These are phyloP conservation scores for Kryptopterus vitreolus DNA, from an alignment of 2,797 vertebrate species.

Conservation along the genomic window DNA sequence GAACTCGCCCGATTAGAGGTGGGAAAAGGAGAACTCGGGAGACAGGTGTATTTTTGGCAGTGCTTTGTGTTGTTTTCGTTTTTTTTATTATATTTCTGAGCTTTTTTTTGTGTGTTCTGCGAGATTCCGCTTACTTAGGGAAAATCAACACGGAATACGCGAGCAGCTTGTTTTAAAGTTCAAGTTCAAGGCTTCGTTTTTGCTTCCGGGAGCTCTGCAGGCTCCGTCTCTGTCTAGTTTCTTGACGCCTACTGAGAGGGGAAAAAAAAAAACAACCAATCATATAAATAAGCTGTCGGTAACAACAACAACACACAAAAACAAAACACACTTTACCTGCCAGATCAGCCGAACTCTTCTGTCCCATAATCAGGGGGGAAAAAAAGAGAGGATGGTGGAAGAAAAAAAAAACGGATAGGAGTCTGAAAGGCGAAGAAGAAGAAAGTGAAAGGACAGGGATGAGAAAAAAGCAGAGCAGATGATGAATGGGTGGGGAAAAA, in stretches of 20 bases:
- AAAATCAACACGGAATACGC: not conserved
- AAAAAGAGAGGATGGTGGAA: not conserved
- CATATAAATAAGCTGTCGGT: not conserved
- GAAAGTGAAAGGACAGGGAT: not conserved
- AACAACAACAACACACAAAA: constrained; percentile 12
- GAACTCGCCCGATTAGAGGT: not conserved
- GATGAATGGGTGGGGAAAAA: constrained; percentile 54
- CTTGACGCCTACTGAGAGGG: not conserved
- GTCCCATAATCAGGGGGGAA: not conserved
- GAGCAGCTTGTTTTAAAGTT: constrained; percentile 19
- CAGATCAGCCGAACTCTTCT: not conserved
- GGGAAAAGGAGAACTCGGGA: not conserved
- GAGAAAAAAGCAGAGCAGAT: not conserved
- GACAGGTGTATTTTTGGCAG: constrained; percentile 12
- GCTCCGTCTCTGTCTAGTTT: not conserved
- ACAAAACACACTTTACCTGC: not conserved
- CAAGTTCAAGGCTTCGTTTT: not conserved
- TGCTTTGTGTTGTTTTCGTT: constrained; percentile 2
- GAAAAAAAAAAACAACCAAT: no score
- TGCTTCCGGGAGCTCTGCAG: not conserved
- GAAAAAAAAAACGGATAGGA: not conserved
- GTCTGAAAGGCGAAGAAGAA: no score
- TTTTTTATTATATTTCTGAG: not conserved
- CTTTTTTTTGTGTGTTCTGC: not conserved
- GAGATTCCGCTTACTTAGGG: not conserved